These are phyloP conservation scores for Tringa solitaria DNA, from an alignment of 2,113 vertebrate species.

Conservation along the genomic window DNA sequence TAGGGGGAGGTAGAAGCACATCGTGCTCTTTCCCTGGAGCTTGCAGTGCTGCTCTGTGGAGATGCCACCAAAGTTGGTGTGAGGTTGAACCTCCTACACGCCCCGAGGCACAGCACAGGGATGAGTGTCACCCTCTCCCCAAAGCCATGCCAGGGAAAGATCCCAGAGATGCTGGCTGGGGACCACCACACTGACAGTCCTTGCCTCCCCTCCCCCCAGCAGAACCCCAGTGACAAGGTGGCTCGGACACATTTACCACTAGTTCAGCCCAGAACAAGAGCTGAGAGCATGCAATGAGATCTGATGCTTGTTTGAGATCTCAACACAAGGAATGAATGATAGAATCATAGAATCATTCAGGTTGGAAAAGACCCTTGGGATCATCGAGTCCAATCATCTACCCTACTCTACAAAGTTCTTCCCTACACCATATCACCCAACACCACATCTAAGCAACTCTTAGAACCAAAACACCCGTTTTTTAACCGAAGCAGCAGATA, in stretches of 20 bases:
- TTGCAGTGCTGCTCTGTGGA: neutral
- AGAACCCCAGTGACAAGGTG: neutral
- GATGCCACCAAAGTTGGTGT: rapidly evolving
- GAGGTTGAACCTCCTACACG: neutral
- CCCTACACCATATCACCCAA: too few relatives aligned
- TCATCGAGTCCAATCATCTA: too few relatives aligned
- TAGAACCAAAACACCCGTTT: neutral
- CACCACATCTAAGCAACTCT: too few relatives aligned
- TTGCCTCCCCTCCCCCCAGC: neutral
- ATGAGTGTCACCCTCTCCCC: rapidly evolving
- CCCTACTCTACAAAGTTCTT: too few relatives aligned
- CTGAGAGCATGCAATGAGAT: neutral
- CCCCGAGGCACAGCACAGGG: neutral
- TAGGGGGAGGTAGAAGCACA: neutral
- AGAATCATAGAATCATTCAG: too few relatives aligned
- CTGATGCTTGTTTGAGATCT: neutral
- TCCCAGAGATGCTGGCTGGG: neutral
- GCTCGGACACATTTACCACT: neutral
- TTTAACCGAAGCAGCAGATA: neutral
- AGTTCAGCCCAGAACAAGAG: neutral
- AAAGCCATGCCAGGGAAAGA: neutral
- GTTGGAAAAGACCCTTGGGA: too few relatives aligned
- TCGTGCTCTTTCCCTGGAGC: neutral
- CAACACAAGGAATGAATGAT: neutral
- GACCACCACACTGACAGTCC: neutral